Evolutionary conservation across 1,140 invertebrate genomes (phyloP).

Genomic region (Steinernema feltiae): DNA sequence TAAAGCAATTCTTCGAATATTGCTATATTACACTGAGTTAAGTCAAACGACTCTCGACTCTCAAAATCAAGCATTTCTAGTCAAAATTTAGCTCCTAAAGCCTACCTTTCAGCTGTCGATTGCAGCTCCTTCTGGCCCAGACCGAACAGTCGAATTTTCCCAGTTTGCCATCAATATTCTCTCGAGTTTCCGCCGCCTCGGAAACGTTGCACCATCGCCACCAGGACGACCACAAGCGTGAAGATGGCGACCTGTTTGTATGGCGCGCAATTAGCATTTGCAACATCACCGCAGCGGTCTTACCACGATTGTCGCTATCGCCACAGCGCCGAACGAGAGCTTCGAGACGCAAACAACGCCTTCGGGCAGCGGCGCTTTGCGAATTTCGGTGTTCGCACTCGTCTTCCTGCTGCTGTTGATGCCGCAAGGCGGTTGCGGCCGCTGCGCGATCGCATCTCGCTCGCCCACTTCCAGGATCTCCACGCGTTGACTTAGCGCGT

Average conservation of each 20-base stretch:
- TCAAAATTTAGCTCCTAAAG: too few species aligned
- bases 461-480: constrained; percentile 12
- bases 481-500: not conserved
- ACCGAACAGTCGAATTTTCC: too few species aligned
- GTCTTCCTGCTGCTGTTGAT: not conserved
- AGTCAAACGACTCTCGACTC: too few species aligned
- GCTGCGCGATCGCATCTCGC: not conserved
- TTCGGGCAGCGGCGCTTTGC: not conserved
- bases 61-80: too few species aligned
- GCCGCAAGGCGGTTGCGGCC: not conserved
- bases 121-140: too few species aligned
- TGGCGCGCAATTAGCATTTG: not conserved
- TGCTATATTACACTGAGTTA: too few species aligned
- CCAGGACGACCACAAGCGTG: not conserved
- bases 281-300: not conserved
- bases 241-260: not conserved
- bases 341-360: not conserved
- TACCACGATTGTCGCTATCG: not conserved
- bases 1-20: too few species aligned
- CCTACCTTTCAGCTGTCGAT: too few species aligned
- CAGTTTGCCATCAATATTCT: too few species aligned
- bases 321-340: not conserved
- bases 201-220: not conserved
- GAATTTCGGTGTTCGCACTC: not conserved
- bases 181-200: too few species aligned